Conservation (phyloP, 2,797 vertebrate species). For the Distichodus sexfasciatus region DNA sequence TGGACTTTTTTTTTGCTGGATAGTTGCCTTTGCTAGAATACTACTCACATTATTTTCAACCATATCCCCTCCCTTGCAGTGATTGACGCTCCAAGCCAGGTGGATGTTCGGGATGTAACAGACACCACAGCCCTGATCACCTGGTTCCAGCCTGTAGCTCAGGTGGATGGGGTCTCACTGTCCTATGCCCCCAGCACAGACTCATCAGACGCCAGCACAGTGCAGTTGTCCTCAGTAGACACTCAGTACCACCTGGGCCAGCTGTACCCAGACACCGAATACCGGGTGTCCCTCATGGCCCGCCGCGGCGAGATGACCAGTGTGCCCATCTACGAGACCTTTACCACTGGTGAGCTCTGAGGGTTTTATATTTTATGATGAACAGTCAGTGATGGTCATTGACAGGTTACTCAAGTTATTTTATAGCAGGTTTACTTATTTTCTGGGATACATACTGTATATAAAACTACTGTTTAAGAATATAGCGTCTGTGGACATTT, state of each 20-base stretch:
- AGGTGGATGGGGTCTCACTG: conserved; percentile 83
- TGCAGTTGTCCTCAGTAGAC: conserved; percentile 83
- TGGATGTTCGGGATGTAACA: conserved; percentile 87
- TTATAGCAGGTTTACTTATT: no score
- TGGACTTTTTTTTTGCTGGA: no score
- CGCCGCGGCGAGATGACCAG: conserved; percentile 80
- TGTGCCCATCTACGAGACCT: conserved; percentile 78
- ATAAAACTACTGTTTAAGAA: no score
- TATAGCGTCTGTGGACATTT: no score
- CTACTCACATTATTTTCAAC: background rate
- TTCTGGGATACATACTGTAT: no score
- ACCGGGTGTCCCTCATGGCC: conserved; percentile 84
- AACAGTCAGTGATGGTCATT: no score
- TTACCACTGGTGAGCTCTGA: conserved; percentile 86
- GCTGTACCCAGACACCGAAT: conserved; percentile 87
- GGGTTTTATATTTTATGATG: no score
- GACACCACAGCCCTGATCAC: conserved; percentile 91
- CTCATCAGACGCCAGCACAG: conserved; percentile 75
- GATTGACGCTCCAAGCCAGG: conserved; percentile 88
- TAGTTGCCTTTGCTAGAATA: background rate
- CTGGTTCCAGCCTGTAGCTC: conserved; percentile 89
- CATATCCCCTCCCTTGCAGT: conserved; percentile 62
- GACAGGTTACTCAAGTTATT: no score
- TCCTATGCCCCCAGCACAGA: conserved; percentile 79
- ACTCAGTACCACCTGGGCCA: conserved; percentile 87